Conservation (phyloP, 1,140 invertebrate species). For the Aphidius gifuensis region DNA sequence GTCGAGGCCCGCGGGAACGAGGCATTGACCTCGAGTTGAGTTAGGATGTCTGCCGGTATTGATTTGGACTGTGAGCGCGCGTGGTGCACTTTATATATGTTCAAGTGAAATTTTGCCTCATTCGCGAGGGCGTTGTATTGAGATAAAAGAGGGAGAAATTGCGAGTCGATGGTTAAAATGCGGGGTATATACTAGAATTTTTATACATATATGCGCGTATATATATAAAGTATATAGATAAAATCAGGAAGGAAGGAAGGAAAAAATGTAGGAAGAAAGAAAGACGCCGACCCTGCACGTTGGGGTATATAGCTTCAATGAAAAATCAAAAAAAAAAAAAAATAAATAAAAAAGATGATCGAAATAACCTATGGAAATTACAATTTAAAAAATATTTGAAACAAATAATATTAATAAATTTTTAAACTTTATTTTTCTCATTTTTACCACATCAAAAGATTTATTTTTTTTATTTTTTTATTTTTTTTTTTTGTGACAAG, state of each 20-base stretch:
- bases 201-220: not conserved
- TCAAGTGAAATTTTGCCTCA: no score
- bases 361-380: no score
- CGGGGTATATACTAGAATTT: not conserved
- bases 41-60: conserved; percentile 45
- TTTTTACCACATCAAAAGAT: no score
- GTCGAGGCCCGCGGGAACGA: conserved; percentile 44
- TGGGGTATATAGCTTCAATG: no score
- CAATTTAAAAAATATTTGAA: no score
- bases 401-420: no score
- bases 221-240: not conserved
- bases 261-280: not conserved
- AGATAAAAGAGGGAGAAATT: conserved; percentile 1
- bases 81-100: conserved; percentile 24
- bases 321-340: no score
- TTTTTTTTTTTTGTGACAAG: no score
- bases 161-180: not conserved
- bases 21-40: conserved; percentile 48
- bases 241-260: conserved; percentile 13
- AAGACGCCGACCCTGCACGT: no score
- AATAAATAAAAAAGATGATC: no score
- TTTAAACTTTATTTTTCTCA: no score
- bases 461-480: no score
- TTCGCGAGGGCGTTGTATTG: conserved; percentile 5
- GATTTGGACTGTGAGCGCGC: conserved; percentile 33